Evolutionary conservation across 2,888 invertebrate species (phyloP).

Genomic region (Drosophila borborema): DNA sequence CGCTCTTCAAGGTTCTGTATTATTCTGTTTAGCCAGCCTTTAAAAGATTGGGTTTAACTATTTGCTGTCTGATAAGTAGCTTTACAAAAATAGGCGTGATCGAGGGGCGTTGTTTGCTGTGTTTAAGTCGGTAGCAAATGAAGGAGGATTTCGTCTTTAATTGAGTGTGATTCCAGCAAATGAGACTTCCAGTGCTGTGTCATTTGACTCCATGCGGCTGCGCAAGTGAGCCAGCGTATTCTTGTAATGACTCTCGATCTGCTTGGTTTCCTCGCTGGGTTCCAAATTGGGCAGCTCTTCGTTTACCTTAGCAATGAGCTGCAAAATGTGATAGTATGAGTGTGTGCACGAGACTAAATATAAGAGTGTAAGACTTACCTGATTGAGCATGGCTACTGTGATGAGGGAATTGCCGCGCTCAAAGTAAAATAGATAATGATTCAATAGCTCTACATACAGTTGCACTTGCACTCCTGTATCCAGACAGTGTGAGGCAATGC

Average conservation of each 20-base stretch:
- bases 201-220: constrained; percentile 86
- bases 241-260: constrained; percentile 97
- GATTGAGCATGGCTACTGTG: constrained; percentile 87
- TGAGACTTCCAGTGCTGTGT: constrained; percentile 84
- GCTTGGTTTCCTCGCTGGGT: constrained; percentile 97
- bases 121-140: constrained; percentile 18
- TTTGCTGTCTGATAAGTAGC: constrained; percentile 43
- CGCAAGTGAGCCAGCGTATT: constrained; percentile 94
- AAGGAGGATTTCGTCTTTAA: constrained; percentile 62
- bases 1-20: constrained; percentile 22
- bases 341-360: not conserved
- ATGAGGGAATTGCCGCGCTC: constrained; percentile 92
- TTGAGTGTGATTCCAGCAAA: constrained; percentile 85
- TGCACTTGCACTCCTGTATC: constrained; percentile 98
- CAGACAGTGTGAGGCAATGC: constrained; percentile 99
- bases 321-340: constrained; percentile 46
- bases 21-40: constrained; percentile 44
- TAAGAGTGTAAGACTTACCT: constrained; percentile 81
- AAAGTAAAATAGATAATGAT: constrained; percentile 96
- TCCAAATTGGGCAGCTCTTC: constrained; percentile 97
- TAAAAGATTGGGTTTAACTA: constrained; percentile 41
- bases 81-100: constrained; percentile 60
- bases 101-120: constrained; percentile 29
- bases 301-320: constrained; percentile 96
- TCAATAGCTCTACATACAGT: constrained; percentile 96